These are phyloP conservation scores for Theristicus caerulescens DNA, from an alignment of 2,113 vertebrate species.

Conservation along the genomic window DNA sequence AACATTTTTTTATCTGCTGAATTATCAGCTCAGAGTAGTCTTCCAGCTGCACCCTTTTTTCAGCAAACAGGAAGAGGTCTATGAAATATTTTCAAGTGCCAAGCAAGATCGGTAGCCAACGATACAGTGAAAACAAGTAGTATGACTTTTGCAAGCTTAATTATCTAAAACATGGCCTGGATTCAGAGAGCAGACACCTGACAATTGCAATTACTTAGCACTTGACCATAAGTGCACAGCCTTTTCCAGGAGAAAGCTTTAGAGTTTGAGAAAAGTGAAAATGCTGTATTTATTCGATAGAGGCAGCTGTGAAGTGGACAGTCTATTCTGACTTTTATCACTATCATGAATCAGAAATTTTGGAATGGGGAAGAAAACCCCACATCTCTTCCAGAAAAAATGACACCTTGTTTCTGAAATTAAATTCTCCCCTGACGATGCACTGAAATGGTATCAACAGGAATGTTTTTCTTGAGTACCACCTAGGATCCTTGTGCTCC, in stretches of 20 bases:
- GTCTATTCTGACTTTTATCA: not conserved
- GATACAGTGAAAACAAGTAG: not conserved
- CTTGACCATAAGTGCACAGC: not conserved
- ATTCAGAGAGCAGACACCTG: conserved; percentile 9
- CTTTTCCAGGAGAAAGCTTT: not conserved
- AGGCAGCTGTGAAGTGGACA: not conserved
- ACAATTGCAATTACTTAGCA: not conserved
- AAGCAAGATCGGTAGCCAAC: not conserved
- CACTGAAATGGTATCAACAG: not conserved
- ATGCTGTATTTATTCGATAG: not conserved
- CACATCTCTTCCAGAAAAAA: not conserved
- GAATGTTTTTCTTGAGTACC: not conserved
- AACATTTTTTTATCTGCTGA: conserved; percentile 33
- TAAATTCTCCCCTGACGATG: not conserved
- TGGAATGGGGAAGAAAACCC: not conserved
- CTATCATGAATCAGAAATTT: not conserved
- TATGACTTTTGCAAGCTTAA: not conserved
- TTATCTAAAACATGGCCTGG: not conserved
- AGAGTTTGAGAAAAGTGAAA: not conserved
- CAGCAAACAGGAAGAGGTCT: conserved; percentile 23
- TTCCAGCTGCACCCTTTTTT: conserved; percentile 20
- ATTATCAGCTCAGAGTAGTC: conserved; percentile 27
- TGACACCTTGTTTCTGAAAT: not conserved
- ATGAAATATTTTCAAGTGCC: conserved; percentile 20
- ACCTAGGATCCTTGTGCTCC: not conserved